Evolutionary conservation across 2,888 invertebrate genomes (phyloP), one percentile per base, ranked within the genome.

Genomic region (Lasioglossum oenotherae): DNA sequence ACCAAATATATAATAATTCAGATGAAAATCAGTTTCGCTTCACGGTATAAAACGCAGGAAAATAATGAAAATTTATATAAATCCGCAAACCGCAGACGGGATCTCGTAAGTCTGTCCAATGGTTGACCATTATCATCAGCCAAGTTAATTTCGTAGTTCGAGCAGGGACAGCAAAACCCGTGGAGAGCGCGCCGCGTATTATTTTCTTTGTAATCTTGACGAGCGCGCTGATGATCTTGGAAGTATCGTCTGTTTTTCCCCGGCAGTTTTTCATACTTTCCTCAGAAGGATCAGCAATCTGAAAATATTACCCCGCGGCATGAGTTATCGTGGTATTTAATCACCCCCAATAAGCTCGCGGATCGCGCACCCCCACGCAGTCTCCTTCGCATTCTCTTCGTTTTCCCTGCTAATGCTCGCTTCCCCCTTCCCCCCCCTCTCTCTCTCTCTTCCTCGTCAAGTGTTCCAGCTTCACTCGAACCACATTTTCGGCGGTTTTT

Each of bases 271-370:
- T 38, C 78, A 23, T 60, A 35, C 41, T 27, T 72, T 88, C 86
- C 87, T 88, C 87, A 85, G 84, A 85, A 86, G 67, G 67, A 90
- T 92, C 89, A 92, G 91, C 91, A 92, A 92, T 93, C 92, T 93
- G 92, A 92, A 93, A 93, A 93, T 93, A 93, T 92, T 92, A 92
- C 93, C 92, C 88, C 90, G 88, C 84, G 88, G 87, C 92, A 85
- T 93, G 92, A 93, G 92, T 93, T 93, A 93, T 93, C 92, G 92
- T 87, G 85, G 92, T 92, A 93, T 93, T 93, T 93, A 93, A 93
- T 93, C 93, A 93, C 93, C 92, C 89, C 92, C 92, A 93, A 93
- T 93, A 93, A 93, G 92, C 92, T 64, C 64, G 90, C 80, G 83
- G 87, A 90, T 89, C 90, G 88, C 82, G 81, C 87, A 71, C 57